Evolutionary conservation across 2,113 vertebrate genomes (phyloP), one percentile per base, ranked within the genome.

Genomic region (Leucopternis melanops): DNA sequence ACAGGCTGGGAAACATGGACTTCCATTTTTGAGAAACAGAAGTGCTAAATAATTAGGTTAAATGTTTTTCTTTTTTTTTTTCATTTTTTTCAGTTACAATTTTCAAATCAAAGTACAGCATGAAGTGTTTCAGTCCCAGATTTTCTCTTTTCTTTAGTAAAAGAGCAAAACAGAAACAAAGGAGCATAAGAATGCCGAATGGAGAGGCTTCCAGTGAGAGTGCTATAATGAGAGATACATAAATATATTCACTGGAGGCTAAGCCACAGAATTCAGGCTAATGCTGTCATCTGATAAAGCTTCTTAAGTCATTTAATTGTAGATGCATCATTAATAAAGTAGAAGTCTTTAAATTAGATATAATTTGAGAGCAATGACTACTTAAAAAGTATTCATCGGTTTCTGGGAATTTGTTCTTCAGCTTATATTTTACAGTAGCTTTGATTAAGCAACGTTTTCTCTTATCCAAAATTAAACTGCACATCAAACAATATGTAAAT

Each of bases 401-500:
- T 97, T 57, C 42, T 94, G 83, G 81, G 95, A 94, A 97, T 91
- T 90, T 94, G 94, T 86, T 89, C 93, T 94, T 94, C 79, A 88
- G 79, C 81, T 97, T 94, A 82, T 89, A 95, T 92, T 80, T 79
- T 91, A 72, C 67, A 91, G 97, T 74, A 86, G 91, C 94, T 98
- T 98, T 98, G 95, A 98, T 98, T 97, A 97, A 94, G 97, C 90
- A 94, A 97, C 3, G 3, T 90, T 96, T 96, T 97, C 92, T 96
- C 97, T 96, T 95, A 95, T 92, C 89, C 95, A 22, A 92, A 98
- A 97, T 98, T 98, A 98, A 98, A 98, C 94, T 92, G 96, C 96
- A 97, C 93, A 92, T 98, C 97, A 98, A 97, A 98, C 97, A 97
- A 95, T 97, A 98, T 98, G 97, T 96, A 98, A 98, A 98, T 98